Conservation (phyloP, 2,113 vertebrate genomes). For the Sinocyclocheilus rhinocerous region DNA sequence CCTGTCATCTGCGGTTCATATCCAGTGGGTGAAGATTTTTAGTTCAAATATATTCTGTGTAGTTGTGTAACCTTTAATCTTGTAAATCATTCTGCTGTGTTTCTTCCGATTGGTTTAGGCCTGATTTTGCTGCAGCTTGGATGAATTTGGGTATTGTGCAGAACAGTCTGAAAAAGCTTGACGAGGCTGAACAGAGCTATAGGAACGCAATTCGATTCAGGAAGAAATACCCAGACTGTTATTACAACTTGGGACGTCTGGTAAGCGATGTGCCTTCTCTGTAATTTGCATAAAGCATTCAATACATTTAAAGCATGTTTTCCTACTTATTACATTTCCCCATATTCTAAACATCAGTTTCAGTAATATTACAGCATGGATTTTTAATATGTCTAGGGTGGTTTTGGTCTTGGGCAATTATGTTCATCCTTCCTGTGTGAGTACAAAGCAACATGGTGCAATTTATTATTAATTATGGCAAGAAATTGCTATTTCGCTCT, state of each 20-base stretch:
- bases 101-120: conserved; percentile 69
- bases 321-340: neutral
- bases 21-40: conserved; percentile 83
- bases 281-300: neutral
- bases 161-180: conserved; percentile 90
- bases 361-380: neutral
- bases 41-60: neutral
- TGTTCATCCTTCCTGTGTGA: neutral
- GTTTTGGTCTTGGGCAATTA: neutral
- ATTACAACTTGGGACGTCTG: conserved; percentile 96
- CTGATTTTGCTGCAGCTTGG: conserved; percentile 97
- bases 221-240: conserved; percentile 96
- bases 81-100: neutral
- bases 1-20: conserved; percentile 90
- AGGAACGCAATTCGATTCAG: conserved; percentile 93
- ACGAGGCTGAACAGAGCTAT: conserved; percentile 92
- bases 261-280: conserved; percentile 65
- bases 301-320: neutral
- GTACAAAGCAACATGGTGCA: conserved; percentile 2
- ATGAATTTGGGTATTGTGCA: conserved; percentile 99
- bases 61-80: neutral
- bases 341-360: neutral
- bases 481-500: neutral
- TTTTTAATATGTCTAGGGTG: conserved; percentile 11
- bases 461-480: conserved; percentile 23